Evolutionary conservation across 30 jellyfish, hydroid and myxozoan species (phyloP).

Genomic region (Chironex yamaguchii): DNA sequence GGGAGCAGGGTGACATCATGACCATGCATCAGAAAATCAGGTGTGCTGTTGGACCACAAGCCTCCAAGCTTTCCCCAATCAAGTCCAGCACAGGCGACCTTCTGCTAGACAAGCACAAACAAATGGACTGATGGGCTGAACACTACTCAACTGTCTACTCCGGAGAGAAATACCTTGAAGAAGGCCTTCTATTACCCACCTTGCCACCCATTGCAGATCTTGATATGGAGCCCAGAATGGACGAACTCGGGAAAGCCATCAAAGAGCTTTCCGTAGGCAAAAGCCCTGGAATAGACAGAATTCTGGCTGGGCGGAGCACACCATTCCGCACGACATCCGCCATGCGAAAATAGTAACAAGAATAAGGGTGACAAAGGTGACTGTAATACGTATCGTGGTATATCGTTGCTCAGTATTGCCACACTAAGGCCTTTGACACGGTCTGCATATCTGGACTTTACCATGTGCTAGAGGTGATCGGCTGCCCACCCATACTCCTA

Average conservation of each 20-base stretch:
- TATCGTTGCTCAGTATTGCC: background rate
- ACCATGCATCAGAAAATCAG: conserved; percentile 29
- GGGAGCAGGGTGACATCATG: background rate
- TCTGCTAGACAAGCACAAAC: conserved; percentile 20
- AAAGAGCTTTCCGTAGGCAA: conserved; percentile 17
- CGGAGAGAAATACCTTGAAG: no score
- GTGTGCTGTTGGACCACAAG: conserved; percentile 27
- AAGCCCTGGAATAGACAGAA: no score
- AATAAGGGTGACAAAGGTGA: background rate
- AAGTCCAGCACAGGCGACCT: conserved; percentile 1
- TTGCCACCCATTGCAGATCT: conserved; percentile 54
- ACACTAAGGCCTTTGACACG: background rate
- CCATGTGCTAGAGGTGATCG: background rate
- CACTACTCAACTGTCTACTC: conserved; percentile 62
- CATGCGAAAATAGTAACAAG: conserved; percentile 3
- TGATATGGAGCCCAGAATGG: conserved; percentile 31
- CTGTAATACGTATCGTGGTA: background rate
- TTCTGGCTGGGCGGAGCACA: conserved; percentile 41
- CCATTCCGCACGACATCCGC: conserved; percentile 31
- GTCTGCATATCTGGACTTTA: background rate
- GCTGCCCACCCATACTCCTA: background rate
- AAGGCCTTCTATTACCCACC: no score
- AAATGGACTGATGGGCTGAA: conserved; percentile 61
- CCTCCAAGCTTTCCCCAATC: conserved; percentile 2
- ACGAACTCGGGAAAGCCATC: conserved; percentile 45